Evolutionary conservation across 2,113 vertebrate genomes (phyloP).

Genomic region (Sminthopsis crassicaudata): DNA sequence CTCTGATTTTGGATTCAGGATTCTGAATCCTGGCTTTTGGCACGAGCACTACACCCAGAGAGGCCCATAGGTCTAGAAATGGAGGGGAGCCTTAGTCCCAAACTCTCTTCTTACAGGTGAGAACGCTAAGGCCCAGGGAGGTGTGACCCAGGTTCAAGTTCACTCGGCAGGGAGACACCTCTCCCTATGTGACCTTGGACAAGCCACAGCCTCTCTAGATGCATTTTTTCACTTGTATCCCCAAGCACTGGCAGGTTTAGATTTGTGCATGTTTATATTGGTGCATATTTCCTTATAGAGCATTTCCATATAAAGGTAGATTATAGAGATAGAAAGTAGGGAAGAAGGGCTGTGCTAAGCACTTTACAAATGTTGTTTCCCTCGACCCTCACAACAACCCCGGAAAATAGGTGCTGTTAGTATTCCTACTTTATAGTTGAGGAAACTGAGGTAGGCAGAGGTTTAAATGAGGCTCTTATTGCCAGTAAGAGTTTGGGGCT

Average conservation of each 20-base stretch:
- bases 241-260: background rate
- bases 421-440: background rate
- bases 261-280: background rate
- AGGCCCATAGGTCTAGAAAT: background rate
- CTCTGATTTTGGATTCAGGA: background rate
- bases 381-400: too few species aligned
- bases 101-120: background rate
- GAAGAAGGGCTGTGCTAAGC: background rate
- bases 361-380: background rate
- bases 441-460: background rate
- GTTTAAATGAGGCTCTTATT: background rate
- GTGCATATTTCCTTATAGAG: background rate
- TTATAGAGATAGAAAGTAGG: background rate
- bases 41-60: background rate
- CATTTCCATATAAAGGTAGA: background rate
- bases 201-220: background rate
- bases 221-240: background rate
- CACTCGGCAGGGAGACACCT: background rate
- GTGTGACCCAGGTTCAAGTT: background rate
- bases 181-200: background rate
- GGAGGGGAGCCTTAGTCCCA: background rate
- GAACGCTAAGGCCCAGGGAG: background rate
- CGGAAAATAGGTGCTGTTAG: background rate
- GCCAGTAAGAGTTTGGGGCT: background rate
- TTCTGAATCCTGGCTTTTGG: background rate